Conservation (phyloP, 2,888 invertebrate genomes). For the Callinectes sapidus region DNA sequence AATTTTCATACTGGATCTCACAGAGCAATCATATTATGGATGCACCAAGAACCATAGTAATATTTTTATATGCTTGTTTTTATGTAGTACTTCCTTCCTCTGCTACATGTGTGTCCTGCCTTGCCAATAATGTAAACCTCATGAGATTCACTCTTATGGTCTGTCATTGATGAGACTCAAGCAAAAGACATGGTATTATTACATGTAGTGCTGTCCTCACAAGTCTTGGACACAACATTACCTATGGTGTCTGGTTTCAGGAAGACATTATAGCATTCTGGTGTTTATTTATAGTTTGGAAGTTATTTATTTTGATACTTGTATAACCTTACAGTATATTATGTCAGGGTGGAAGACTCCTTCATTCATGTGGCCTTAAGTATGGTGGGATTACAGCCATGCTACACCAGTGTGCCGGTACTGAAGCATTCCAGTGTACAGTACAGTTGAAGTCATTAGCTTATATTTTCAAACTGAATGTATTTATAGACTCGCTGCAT, state of each 20-base stretch:
- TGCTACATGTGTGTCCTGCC: background rate
- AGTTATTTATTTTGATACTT: background rate
- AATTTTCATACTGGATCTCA: constrained; percentile 19
- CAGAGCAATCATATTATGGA: background rate
- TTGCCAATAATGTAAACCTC: background rate
- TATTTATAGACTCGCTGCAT: background rate
- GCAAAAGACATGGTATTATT: constrained; percentile 1
- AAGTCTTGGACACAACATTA: background rate
- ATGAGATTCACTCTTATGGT: background rate
- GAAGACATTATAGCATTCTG: constrained; percentile 6
- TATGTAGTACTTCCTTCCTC: background rate
- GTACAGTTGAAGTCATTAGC: constrained; percentile 2
- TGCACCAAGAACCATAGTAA: constrained; percentile 10
- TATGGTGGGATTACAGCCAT: background rate
- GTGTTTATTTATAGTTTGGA: background rate
- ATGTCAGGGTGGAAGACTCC: background rate
- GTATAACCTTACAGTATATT: background rate
- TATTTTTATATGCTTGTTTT: constrained; percentile 15
- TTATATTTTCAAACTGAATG: background rate
- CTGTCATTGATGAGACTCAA: background rate
- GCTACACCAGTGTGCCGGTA: background rate
- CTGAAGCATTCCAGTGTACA: constrained; percentile 28
- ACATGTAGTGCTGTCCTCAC: background rate
- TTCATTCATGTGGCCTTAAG: background rate
- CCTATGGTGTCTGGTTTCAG: background rate